Percentiles rank a stretch among this genome's conserved stretches.
Conservation (phyloP, 2,113 vertebrate species). For the Apistogramma diplotaenia region DNA sequence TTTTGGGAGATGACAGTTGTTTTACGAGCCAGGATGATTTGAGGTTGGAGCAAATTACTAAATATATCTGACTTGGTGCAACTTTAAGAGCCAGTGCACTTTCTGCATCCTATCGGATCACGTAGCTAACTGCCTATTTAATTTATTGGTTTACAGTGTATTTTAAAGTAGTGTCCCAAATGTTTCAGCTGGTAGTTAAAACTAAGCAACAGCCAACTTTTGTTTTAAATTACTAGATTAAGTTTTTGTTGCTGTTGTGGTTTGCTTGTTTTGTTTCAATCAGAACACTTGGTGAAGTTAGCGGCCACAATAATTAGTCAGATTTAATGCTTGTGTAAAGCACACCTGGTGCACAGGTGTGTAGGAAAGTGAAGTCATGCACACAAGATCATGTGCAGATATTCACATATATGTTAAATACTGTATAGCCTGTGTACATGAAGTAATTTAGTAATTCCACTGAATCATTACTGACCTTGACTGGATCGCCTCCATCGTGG, state of each 20-base stretch:
- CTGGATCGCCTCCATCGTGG: conserved; percentile 16
- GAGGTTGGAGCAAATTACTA: conserved; percentile 41
- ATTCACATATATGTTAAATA: neutral
- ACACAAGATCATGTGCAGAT: neutral
- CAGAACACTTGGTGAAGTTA: neutral
- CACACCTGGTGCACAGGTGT: neutral
- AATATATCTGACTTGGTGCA: conserved; percentile 41
- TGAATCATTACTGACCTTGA: conserved; percentile 62
- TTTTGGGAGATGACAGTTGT: conserved; percentile 30
- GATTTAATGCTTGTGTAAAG: neutral
- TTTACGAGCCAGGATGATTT: conserved; percentile 37
- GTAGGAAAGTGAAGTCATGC: neutral
- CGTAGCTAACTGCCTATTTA: neutral
- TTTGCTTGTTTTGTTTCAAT: neutral
- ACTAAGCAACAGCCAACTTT: neutral
- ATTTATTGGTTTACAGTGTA: neutral
- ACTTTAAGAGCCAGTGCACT: conserved; percentile 3
- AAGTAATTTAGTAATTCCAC: conserved; percentile 55
- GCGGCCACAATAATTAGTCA: neutral
- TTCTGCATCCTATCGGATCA: conserved; percentile 1
- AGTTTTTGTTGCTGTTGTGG: rapidly evolving
- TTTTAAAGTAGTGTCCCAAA: neutral
- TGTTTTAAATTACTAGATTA: too few species aligned
- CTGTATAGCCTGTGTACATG: conserved; percentile 5
- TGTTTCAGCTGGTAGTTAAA: neutral